Evolutionary conservation across 2,888 invertebrate genomes (phyloP), one percentile per base, ranked within the genome.

Genomic region (Ephialtes manifestator): DNA sequence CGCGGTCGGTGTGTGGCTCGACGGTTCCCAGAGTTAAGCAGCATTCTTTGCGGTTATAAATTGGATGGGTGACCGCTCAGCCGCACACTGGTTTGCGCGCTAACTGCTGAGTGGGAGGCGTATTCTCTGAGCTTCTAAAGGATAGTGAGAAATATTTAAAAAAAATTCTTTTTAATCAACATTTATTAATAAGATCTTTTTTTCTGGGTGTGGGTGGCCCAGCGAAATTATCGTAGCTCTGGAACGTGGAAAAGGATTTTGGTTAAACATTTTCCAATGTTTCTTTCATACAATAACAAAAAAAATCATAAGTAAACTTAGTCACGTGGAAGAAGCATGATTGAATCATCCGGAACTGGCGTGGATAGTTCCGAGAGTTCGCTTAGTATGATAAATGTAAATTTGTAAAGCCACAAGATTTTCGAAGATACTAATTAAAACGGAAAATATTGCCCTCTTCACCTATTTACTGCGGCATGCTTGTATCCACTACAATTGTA

Each of bases 371-470:
- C 58, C 18, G 7, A 55, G 55, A 18, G 43, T 28, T 20, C 60
- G 24, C 15, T 28, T 43, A 20, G 39, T 15, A 31, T 24, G 15
- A 20, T 4, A 20, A 15, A 51, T 60, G 75, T 60, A 11, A 68
- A 81, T 75, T 55, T 51, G 15, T 15, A 46, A 46, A 20, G 7
- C 11, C 13, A 39, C 35, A 31, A 35, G 11, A 28, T 77, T 48
- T 24, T 55, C 11, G n/a, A 55, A 39, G 39, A 46, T 48, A 58
- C 43, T 20, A 55, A 67, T 39, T 11, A 20, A 35, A 20, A 18
- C 5, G 60, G 63, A 72, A 31, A 70, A 79, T 55, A 75, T 83
- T 63, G n/a, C 24, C 11, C 7, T 39, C 20, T 1, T 60, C 31
- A 60, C 58, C 67, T 24, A 31, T 48, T 46, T n/a, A 13, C 31